Evolutionary conservation across 2,888 invertebrate genomes (phyloP).

Genomic region (Keiferia lycopersicella): DNA sequence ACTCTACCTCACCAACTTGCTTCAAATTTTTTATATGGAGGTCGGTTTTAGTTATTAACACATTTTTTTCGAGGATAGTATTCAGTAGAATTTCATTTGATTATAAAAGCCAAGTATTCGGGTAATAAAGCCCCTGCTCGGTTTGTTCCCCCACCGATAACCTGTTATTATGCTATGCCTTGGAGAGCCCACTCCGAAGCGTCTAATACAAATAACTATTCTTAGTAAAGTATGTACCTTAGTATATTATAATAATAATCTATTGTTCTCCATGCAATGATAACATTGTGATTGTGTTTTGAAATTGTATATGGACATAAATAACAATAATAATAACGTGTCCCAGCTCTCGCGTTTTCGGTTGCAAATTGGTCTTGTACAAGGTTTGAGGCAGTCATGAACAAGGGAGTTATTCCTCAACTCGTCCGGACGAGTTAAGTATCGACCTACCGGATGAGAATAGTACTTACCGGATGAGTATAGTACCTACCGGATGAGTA

Average conservation of each 20-base stretch:
- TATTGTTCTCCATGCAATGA: slow-evolving; percentile 50
- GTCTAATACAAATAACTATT: slow-evolving; percentile 42
- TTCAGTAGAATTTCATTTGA: no score
- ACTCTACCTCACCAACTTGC: no score
- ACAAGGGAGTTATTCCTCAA: no score
- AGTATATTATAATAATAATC: slow-evolving; percentile 52
- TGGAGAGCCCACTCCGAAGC: slow-evolving; percentile 34
- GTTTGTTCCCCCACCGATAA: slow-evolving; percentile 37
- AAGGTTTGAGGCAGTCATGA: not conserved
- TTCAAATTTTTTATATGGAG: no score
- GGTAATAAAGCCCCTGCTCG: not conserved
- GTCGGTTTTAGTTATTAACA: no score
- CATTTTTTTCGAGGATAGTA: no score
- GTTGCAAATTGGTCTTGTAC: not conserved
- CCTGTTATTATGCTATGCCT: slow-evolving; percentile 42
- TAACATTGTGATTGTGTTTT: slow-evolving; percentile 47
- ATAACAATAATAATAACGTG: slow-evolving; percentile 43
- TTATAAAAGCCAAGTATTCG: not conserved
- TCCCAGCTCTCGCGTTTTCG: slow-evolving; percentile 37
- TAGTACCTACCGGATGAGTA: no score
- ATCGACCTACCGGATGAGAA: no score
- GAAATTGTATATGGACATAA: slow-evolving; percentile 44
- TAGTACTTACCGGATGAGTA: no score
- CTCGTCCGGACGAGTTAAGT: no score
- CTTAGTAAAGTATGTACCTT: slow-evolving; percentile 33